Evolutionary conservation across 2,797 vertebrate species (phyloP), one percentile per base, ranked within the genome.

Genomic region (Leptatherina wallacei): DNA sequence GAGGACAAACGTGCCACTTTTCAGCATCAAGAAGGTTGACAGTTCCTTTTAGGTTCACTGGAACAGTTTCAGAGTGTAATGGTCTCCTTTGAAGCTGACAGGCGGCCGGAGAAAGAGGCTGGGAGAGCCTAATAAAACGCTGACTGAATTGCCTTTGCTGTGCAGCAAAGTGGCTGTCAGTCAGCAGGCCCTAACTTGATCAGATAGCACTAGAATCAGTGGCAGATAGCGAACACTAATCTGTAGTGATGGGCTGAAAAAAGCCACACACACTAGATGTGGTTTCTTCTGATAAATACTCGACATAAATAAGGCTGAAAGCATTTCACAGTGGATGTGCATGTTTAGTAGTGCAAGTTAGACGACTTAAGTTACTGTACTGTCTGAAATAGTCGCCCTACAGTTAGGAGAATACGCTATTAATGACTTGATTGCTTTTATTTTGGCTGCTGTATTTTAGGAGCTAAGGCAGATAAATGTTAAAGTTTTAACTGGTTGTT

Each of bases 241-340:
- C 88, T 87, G 77, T 91, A 89, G 89, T 85, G 89, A 93, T 86
- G 88, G 77, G 49, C 79, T 89, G 81, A 91, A 29, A 49, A 92
- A 66, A 79, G 74, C 73, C 70, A 56, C 83, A 58, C 69, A 61
- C 66, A 71, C 62, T n/a, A 71, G 81, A 85, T 75, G 54, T 13
- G 0, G 32, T 76, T 82, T 84, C 65, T 58, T 69, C 67, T 51
- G 71, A 65, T 68, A 81, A 69, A 58, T 47, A 10, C 40, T 61
- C 40, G 79, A 69, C 63, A 71, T 69, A 35, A 82, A 76, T 78
- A 30, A 40, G 57, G 32, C 63, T 63, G 57, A 47, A 57, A 64
- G 51, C 52, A 35, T 83, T 78, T 82, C 36, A 18, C 7, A 54
- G 4, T 58, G 8, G 59, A 58, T 58, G 49, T 38, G 12, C 14